Conservation (phyloP, 30 jellyfish, hydroid and myxozoan genomes). For the Sanderia malayensis region DNA sequence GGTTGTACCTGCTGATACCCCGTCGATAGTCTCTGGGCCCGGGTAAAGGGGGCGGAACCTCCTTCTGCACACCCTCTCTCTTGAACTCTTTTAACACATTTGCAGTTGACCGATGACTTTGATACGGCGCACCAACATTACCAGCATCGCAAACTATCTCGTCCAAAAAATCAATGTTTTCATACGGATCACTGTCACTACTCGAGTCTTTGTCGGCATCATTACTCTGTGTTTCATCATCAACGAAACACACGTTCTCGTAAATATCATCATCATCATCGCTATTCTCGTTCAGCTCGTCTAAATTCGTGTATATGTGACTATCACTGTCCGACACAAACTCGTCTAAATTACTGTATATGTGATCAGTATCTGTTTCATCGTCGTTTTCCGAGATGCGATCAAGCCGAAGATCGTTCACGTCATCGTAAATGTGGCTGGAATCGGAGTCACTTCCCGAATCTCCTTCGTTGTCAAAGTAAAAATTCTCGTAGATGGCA, state of each 20-base stretch:
- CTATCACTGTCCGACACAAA: constrained; percentile 15
- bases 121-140: too few species aligned
- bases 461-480: not conserved
- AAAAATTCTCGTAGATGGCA: constrained; percentile 27
- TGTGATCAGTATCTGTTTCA: constrained; percentile 17
- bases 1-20: too few species aligned
- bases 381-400: not conserved
- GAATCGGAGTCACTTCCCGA: not conserved
- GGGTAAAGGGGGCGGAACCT: too few species aligned
- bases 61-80: too few species aligned
- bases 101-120: too few species aligned
- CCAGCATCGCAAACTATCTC: too few species aligned
- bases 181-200: constrained; percentile 39
- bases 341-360: constrained; percentile 37
- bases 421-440: constrained; percentile 36
- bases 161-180: constrained; percentile 27
- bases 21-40: too few species aligned
- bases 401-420: not conserved
- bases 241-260: constrained; percentile 26
- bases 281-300: not conserved
- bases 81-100: too few species aligned
- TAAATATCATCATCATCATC: constrained; percentile 28
- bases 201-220: not conserved
- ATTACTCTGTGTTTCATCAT: not conserved
- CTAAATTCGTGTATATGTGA: constrained; percentile 45